These are phyloP conservation scores for Scarus forsteni DNA, from an alignment of 2,797 vertebrate species.

Conservation along the genomic window DNA sequence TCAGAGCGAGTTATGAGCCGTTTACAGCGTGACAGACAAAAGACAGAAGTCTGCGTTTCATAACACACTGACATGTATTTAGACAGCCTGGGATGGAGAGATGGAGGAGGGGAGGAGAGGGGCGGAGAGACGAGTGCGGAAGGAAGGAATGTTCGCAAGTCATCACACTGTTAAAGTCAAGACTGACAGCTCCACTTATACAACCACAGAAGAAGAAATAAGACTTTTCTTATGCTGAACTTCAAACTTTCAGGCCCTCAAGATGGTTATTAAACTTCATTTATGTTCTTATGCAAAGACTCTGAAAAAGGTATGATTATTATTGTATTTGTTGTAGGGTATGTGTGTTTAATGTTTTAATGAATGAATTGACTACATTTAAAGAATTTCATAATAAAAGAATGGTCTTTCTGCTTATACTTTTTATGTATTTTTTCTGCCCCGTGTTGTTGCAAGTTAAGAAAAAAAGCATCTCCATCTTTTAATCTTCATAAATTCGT, in stretches of 20 bases:
- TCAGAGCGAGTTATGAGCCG: constrained; percentile 15
- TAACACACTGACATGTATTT: constrained; percentile 68
- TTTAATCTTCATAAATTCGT: too few species aligned
- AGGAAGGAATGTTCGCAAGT: constrained; percentile 65
- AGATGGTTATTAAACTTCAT: background rate
- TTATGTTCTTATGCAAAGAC: too few species aligned
- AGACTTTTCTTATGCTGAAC: constrained; percentile 13
- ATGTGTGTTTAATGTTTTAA: too few species aligned
- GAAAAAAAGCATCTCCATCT: too few species aligned
- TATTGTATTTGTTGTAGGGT: too few species aligned
- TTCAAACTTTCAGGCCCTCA: background rate
- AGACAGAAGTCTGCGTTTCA: constrained; percentile 56
- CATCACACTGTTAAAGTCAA: constrained; percentile 62
- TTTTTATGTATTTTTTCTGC: too few species aligned
- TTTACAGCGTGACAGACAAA: constrained; percentile 37
- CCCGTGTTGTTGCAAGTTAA: too few species aligned
- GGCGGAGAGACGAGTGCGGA: constrained; percentile 20
- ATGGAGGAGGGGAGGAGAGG: constrained; percentile 27
- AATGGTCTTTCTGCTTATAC: too few species aligned
- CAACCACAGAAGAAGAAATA: constrained; percentile 41
- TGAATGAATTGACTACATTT: too few species aligned
- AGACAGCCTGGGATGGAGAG: constrained; percentile 48
- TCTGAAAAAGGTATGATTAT: too few species aligned
- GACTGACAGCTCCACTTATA: constrained; percentile 54
- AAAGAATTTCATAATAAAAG: too few species aligned